Evolutionary conservation across 2,888 invertebrate species (phyloP), one percentile per base, ranked within the genome.

Genomic region (Penaeus monodon): DNA sequence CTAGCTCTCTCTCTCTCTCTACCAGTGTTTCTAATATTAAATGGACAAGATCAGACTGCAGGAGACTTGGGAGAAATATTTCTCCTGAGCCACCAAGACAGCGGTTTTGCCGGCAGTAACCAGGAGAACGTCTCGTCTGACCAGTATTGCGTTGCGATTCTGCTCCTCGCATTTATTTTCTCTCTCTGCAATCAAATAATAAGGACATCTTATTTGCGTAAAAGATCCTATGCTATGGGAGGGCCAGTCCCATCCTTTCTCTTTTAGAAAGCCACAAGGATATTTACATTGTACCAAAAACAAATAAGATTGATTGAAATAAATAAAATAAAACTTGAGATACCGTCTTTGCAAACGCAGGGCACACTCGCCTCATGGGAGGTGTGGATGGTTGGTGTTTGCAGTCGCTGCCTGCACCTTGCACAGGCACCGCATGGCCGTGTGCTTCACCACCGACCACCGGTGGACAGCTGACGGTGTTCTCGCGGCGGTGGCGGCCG

Each of bases 281-380:
- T 57, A 24, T 33, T 10, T 8, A 10, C 22, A 44, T n/a, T 44
- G 68, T 14, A 24, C 0, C 8, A n/a, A 33, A n/a, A 24, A 27
- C 4, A 66, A 66, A 38, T 24, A n/a, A 29, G 20, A 38, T 38
- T 17, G 22, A 81, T n/a, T n/a, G 22, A 38, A 44, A 44, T 17
- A 2, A 49, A 29, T 20, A n/a, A n/a, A n/a, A 4, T 14, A 12
- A 74, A 8, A 70, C 38, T 10, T 20, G 57, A 65, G 63, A 83
- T 84, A 89, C 89, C 49, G 76, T 89, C 89, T n/a, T 81, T 89
- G 66, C 90, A 90, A n/a, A 74, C 79, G 63, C 90, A 90, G n/a
- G 27, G 79, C 29, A 73, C 90, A 90, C 76, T 88, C 86, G n/a
- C 57, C 65, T 84, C 66, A n/a, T n/a, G 22, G 20, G 83, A 89